Base-by-base conservation (phyloP, 2,888 invertebrate species). In the Actias luna region DNA sequence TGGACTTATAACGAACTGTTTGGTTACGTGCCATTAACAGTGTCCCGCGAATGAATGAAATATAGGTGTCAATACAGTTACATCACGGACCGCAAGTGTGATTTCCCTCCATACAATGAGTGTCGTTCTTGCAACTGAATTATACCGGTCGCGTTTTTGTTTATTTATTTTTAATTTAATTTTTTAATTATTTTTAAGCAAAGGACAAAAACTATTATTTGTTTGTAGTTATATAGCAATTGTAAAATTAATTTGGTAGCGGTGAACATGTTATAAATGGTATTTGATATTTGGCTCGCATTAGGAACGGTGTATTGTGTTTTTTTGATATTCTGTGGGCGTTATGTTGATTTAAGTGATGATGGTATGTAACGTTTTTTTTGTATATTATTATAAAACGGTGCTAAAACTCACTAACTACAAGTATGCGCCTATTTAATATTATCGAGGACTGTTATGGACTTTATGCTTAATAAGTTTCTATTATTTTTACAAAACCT, bases 221-320 rank as follows among this genome's bases (percentile, higher is more conserved):
- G 5, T 18, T 42, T 42, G 5, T 7, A 1, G 7, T 39, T 59
- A 39, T 55, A 2, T n/a, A 22, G n/a, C 27, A 14, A 12, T 22
- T 1, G 57, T 42, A 29, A 29, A 14, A 31, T 39, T 31, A 42
- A 33, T 57, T 62, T 25, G 29, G 31, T 61, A 42, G 61, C 22
- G 31, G 29, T 60, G 59, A 58, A 55, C 62, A 78, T 75, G 72
- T 76, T 79, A 77, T 83, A 88, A 86, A 90, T 90, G 85, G 79
- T 84, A 80, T 86, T 88, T 74, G 83, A 86, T 71, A 80, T 79
- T 67, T 85, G 86, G 82, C 65, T 87, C 62, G 77, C 73, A 62
- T 69, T 87, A 64, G 82, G 80, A 65, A 72, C 77, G 31, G 76
- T 79, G 50, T 87, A 85, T 70, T 73, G 76, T 75, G 75, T 84